Evolutionary conservation across 2,797 vertebrate species (phyloP).

Genomic region (Lacerta viridis): DNA sequence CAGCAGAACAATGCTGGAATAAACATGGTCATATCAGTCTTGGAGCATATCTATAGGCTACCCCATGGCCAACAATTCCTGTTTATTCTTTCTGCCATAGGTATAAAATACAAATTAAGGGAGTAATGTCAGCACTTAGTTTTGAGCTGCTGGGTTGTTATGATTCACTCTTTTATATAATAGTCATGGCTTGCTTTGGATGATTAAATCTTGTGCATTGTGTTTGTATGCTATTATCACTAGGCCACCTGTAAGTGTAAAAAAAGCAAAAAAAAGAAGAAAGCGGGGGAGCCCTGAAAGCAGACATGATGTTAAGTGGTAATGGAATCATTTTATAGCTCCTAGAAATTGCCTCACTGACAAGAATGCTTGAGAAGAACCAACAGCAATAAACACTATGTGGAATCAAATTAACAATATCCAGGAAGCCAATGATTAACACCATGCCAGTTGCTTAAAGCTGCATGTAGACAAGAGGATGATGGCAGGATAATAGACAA

Average conservation of each 20-base stretch:
- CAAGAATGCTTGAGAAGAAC: slow-evolving; percentile 34
- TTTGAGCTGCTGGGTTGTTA: slow-evolving; percentile 16
- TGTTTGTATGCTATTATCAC: slow-evolving; percentile 19
- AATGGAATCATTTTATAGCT: slow-evolving; percentile 49
- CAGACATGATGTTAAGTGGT: slow-evolving; percentile 42
- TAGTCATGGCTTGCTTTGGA: slow-evolving; percentile 22
- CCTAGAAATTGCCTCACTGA: slow-evolving; percentile 21
- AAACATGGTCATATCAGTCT: background rate
- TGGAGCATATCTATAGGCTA: background rate
- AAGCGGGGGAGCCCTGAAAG: slow-evolving; percentile 5
- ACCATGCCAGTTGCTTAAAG: slow-evolving; percentile 8
- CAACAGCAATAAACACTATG: background rate
- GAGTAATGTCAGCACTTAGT: background rate
- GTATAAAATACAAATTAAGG: slow-evolving; percentile 7
- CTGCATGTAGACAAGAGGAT: slow-evolving; percentile 8
- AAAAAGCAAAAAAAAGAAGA: background rate
- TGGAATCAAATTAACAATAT: slow-evolving; percentile 6
- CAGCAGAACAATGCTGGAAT: background rate
- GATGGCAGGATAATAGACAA: slow-evolving; percentile 13
- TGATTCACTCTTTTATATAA: slow-evolving; percentile 23
- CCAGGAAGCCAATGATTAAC: slow-evolving; percentile 28
- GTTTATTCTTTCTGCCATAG: background rate
- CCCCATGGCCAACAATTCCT: background rate
- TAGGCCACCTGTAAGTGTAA: slow-evolving; percentile 40
- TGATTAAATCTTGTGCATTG: slow-evolving; percentile 28